Conservation (phyloP, 1,140 invertebrate species). For the Babylonia areolata region DNA sequence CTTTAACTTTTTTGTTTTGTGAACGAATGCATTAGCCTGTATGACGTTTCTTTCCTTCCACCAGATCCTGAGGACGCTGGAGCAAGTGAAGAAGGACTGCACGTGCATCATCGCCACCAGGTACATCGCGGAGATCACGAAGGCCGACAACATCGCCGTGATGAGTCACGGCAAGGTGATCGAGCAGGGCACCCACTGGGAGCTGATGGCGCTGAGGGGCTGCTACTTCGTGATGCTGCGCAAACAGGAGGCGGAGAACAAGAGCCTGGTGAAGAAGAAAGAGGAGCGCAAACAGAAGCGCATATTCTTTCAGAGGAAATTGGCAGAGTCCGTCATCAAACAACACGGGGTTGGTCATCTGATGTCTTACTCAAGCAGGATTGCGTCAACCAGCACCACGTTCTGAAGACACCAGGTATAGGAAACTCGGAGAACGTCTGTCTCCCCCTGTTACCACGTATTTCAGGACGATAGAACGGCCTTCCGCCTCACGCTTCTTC, state of each 20-base stretch:
- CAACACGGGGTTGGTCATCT: background rate
- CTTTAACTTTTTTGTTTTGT: no score
- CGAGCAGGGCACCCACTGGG: background rate
- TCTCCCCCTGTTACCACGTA: no score
- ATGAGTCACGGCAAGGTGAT: conserved; percentile 14
- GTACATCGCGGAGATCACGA: background rate
- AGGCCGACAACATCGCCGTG: background rate
- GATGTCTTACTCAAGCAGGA: background rate
- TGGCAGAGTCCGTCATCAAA: background rate
- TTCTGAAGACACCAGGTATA: no score
- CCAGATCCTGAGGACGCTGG: background rate
- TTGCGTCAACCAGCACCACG: no score
- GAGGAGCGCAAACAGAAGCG: background rate
- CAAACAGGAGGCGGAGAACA: background rate
- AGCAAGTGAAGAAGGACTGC: background rate
- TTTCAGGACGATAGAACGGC: no score
- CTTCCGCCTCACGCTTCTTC: no score
- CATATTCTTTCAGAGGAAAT: background rate
- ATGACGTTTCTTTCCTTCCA: background rate
- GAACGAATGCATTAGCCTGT: no score
- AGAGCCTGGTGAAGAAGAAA: background rate
- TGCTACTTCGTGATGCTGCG: background rate
- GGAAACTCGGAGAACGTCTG: no score
- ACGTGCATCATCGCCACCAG: conserved; percentile 12
- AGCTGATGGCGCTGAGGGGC: background rate